Base-by-base conservation (phyloP, 2,113 vertebrate genomes). In the Alligator mississippiensis region DNA sequence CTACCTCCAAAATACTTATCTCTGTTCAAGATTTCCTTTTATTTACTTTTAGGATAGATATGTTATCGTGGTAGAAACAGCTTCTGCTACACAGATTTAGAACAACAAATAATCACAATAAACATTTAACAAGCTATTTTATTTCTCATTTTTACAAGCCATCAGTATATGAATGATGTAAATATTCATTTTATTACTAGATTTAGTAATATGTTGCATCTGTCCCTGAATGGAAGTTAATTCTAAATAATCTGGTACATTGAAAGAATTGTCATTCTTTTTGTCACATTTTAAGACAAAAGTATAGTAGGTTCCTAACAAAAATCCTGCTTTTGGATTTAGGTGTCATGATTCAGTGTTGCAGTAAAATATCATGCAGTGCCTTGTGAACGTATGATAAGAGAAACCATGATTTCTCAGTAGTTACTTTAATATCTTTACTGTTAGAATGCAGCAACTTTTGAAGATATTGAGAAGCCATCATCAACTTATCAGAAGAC, bases 401-500 rank as follows among this genome's bases (percentile, higher is more conserved):
- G 22, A 61, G 75, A 28, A 4, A 2, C 30, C 30, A 77, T 77
- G 58, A 82, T 0, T 2, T 11, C 54, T 68, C 11, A 82, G 63
- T 24, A 70, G 10, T 8, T 13, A 22, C 66, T 5, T 80, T 70
- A 62, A 86, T 38, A 3, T 63, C 57, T 11, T 60, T 80, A 55
- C 78, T 34, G 14, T 14, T 82, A 99, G 99, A 99, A 98, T 2
- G 99, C 99, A 0, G 98, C 98, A 24, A 98, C 98, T 9, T 99
- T 99, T 90, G 99, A 99, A 61, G 98, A 99, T 0, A 97, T 99
- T 59, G 97, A 98, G 77, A 98, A 98, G 90, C 98, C 98, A 6
- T 77, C 94, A 15, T 89, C 99, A 2, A 94, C 98, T 4, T 99
- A 99, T 13, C 99, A 99, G 98, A 99, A 98, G 96, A 99, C 99